Conservation (phyloP, 2,797 vertebrate species). For the Chlorospingus flavigularis region DNA sequence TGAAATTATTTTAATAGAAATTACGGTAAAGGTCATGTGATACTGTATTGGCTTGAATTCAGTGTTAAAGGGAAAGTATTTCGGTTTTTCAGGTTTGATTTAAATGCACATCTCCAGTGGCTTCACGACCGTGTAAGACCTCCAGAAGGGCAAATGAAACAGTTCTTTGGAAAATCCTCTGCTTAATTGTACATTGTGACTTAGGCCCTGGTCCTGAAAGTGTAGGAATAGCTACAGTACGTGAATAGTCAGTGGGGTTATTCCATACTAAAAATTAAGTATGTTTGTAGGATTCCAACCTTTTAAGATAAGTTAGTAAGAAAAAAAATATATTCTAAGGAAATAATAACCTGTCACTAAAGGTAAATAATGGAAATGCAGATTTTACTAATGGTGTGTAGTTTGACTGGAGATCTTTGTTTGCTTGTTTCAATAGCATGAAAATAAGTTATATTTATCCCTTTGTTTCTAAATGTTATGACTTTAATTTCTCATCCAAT, state of each 20-base stretch:
- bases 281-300: background rate
- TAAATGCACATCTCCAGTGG: conserved; percentile 33
- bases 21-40: conserved; percentile 83
- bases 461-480: background rate
- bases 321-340: background rate
- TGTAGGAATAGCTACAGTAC: background rate
- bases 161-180: conserved; percentile 24
- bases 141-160: conserved; percentile 16
- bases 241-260: background rate
- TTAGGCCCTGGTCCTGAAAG: conserved; percentile 12
- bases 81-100: conserved; percentile 51
- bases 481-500: conserved; percentile 28
- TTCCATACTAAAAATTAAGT: background rate
- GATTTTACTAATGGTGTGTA: background rate
- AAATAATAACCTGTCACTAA: background rate
- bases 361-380: background rate
- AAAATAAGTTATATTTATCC: background rate
- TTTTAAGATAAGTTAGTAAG: conserved; percentile 15
- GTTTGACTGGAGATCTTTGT: background rate
- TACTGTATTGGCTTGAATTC: conserved; percentile 69
- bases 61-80: conserved; percentile 77
- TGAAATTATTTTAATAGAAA: conserved; percentile 84
- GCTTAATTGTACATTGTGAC: conserved; percentile 28
- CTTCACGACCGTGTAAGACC: conserved; percentile 3
- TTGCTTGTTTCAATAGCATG: background rate